These are phyloP conservation scores for Rotaria socialis DNA, from an alignment of 2,888 invertebrate species.

Conservation along the genomic window DNA sequence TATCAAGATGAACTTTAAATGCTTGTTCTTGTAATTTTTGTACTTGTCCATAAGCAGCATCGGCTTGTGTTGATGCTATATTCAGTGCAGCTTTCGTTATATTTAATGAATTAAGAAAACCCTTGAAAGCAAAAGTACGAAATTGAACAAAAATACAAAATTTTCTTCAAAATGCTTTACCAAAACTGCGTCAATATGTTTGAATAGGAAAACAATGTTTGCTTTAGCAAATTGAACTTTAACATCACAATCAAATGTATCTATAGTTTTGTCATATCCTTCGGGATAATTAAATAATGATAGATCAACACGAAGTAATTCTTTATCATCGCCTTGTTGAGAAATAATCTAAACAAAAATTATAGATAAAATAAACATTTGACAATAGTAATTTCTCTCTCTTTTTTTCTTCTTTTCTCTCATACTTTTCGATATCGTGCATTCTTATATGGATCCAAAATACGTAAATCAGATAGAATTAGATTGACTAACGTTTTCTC, in stretches of 20 bases:
- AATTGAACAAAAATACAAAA: not conserved
- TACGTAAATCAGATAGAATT: constrained; percentile 70
- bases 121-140: constrained; percentile 62
- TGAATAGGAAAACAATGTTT: constrained; percentile 80
- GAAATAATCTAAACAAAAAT: constrained; percentile 69
- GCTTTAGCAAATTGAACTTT: constrained; percentile 76
- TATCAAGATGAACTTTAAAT: constrained; percentile 51
- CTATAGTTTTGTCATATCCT: constrained; percentile 57
- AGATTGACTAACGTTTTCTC: constrained; percentile 74
- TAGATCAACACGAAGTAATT: constrained; percentile 66
- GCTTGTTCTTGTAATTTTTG: constrained; percentile 47
- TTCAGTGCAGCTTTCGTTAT: constrained; percentile 68
- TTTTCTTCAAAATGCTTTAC: constrained; percentile 50
- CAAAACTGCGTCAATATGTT: constrained; percentile 73
- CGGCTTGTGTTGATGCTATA: not conserved
- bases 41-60: constrained; percentile 28
- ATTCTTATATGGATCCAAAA: constrained; percentile 72
- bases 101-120: constrained; percentile 83
- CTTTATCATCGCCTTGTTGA: constrained; percentile 68
- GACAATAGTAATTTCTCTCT: too few species aligned
- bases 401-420: too few species aligned
- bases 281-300: constrained; percentile 69
- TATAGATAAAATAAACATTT: not conserved
- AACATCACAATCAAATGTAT: constrained; percentile 71
- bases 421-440: constrained; percentile 73